These are phyloP conservation scores for Phymorhynchus buccinoides DNA, from an alignment of 1,140 invertebrate genomes.

Conservation along the genomic window DNA sequence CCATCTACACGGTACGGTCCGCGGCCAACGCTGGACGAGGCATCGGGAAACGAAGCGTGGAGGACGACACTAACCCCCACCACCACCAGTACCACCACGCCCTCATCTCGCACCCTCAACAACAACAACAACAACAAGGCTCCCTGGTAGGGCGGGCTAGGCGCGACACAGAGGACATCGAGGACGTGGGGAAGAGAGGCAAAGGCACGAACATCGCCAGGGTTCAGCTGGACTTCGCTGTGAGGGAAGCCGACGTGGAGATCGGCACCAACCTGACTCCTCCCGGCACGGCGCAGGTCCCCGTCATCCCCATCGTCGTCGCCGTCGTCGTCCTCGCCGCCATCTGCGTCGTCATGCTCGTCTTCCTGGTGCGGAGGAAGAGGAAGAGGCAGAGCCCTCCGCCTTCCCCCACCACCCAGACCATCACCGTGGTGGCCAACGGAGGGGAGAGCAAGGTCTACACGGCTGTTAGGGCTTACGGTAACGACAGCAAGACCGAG, in stretches of 20 bases:
- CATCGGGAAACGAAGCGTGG: constrained; percentile 59
- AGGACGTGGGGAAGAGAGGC: constrained; percentile 58
- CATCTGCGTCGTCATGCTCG: constrained; percentile 56
- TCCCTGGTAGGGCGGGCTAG: constrained; percentile 21
- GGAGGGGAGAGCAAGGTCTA: constrained; percentile 39
- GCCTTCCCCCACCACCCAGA: constrained; percentile 60
- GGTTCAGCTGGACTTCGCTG: constrained; percentile 55
- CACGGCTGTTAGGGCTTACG: constrained; percentile 24
- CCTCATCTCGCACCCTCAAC: background rate
- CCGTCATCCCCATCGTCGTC: constrained; percentile 60
- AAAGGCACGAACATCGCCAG: constrained; percentile 72
- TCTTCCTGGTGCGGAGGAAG: constrained; percentile 55
- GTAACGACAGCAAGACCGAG: constrained; percentile 24
- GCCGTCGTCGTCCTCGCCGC: constrained; percentile 56
- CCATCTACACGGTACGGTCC: constrained; percentile 70
- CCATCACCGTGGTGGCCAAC: constrained; percentile 60
- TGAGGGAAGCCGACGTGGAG: constrained; percentile 41
- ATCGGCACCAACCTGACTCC: constrained; percentile 49
- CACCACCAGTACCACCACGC: no score
- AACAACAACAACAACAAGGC: constrained; percentile 39
- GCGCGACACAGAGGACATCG: constrained; percentile 53
- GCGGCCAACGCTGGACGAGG: constrained; percentile 51
- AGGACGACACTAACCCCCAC: constrained; percentile 16
- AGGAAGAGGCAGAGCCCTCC: constrained; percentile 58
- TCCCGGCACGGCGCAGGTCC: constrained; percentile 39